Conservation (phyloP, 53 echinoderm and acorn worm genomes). For the Echinarachnius parma region DNA sequence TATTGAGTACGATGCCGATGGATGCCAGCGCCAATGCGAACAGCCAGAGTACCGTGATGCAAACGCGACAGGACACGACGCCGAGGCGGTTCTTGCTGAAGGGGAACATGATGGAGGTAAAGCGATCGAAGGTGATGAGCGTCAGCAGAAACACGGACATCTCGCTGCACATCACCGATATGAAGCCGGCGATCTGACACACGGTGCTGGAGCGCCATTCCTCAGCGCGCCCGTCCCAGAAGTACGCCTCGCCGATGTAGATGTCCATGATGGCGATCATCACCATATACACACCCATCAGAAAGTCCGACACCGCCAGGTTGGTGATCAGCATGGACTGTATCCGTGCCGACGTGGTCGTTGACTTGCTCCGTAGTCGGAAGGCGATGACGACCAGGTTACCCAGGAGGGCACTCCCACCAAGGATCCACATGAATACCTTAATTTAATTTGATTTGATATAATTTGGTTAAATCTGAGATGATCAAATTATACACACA, state of each 20-base stretch:
- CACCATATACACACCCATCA: constrained; percentile 28
- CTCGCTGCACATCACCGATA: constrained; percentile 29
- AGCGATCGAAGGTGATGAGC: constrained; percentile 26
- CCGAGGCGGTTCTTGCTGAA: neutral
- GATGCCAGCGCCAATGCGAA: constrained; percentile 17
- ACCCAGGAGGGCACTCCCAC: constrained; percentile 39
- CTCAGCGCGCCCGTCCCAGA: constrained; percentile 20
- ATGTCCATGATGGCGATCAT: constrained; percentile 2
- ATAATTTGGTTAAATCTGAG: no score
- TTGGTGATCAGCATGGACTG: constrained; percentile 29
- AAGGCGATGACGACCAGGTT: constrained; percentile 44
- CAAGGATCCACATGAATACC: constrained; percentile 58
- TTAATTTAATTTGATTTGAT: no score
- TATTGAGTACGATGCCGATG: constrained; percentile 4
- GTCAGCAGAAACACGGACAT: constrained; percentile 11
- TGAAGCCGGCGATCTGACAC: constrained; percentile 31
- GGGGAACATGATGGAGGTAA: constrained; percentile 20
- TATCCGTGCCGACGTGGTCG: neutral
- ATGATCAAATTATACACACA: no score
- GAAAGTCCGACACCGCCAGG: constrained; percentile 22
- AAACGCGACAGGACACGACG: constrained; percentile 6
- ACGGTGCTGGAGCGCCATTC: constrained; percentile 13
- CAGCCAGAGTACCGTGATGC: constrained; percentile 25
- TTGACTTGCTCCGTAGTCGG: neutral
- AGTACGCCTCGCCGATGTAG: constrained; percentile 7